Evolutionary conservation across 2,888 invertebrate genomes (phyloP).

Genomic region (Mythimna pallens): DNA sequence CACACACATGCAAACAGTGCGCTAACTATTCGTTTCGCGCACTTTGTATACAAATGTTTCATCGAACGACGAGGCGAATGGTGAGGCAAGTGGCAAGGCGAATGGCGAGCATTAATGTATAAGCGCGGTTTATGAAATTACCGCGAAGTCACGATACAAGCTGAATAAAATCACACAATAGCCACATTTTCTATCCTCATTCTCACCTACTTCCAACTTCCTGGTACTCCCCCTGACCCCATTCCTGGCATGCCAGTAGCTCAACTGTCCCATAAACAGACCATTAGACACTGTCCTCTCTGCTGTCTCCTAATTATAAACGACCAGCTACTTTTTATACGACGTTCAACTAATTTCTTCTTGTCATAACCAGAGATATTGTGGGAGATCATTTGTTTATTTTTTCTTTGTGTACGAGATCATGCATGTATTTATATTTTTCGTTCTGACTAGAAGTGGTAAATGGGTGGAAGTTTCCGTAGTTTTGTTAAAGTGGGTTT

Average conservation of each 20-base stretch:
- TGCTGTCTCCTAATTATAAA: conserved; percentile 35
- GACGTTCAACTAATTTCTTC: conserved; percentile 46
- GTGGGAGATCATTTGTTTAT: conserved; percentile 22
- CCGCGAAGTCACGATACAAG: too few species aligned
- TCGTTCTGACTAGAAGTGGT: neutral
- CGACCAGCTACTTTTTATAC: conserved; percentile 23
- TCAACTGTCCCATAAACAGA: conserved; percentile 29
- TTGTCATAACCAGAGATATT: conserved; percentile 49
- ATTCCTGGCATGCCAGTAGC: conserved; percentile 27
- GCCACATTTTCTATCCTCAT: neutral
- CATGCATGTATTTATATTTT: neutral
- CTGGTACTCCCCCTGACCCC: conserved; percentile 52
- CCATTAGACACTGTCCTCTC: conserved; percentile 43
- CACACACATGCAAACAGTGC: too few species aligned
- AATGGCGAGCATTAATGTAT: too few species aligned
- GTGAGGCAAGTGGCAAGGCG: too few species aligned
- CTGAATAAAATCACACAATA: too few species aligned
- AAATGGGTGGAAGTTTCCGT: conserved; percentile 4
- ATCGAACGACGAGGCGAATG: too few species aligned
- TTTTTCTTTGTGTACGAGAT: conserved; percentile 1
- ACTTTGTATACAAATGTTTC: too few species aligned
- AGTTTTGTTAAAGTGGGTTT: neutral
- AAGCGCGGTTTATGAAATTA: too few species aligned
- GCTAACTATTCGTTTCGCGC: too few species aligned
- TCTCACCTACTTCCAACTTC: conserved; percentile 43